These are phyloP conservation scores for Desoria tigrina DNA, from an alignment of 2,888 invertebrate species.

Conservation along the genomic window DNA sequence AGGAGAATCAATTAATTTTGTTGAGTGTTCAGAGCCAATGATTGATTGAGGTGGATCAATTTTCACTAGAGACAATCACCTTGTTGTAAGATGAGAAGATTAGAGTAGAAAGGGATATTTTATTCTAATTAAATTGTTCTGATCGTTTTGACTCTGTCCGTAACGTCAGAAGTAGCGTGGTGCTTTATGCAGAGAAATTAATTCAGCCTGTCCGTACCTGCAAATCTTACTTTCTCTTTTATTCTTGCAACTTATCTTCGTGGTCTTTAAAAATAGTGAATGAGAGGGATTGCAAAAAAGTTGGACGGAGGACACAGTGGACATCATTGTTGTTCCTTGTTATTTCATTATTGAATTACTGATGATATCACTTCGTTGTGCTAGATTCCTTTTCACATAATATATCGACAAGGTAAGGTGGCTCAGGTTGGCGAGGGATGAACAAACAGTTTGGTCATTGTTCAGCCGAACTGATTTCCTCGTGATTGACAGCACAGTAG, in stretches of 20 bases:
- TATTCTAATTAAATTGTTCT: too few relatives aligned
- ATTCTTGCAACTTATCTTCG: neutral
- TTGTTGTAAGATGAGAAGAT: too few relatives aligned
- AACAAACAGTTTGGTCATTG: conserved; percentile 16
- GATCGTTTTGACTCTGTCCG: too few relatives aligned
- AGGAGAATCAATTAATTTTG: neutral
- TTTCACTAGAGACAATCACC: conserved; percentile 1
- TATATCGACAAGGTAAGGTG: conserved; percentile 14
- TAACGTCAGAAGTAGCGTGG: too few relatives aligned
- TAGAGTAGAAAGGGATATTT: too few relatives aligned
- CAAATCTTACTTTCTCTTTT: conserved; percentile 10
- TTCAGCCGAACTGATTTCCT: conserved; percentile 15
- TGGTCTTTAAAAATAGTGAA: neutral
- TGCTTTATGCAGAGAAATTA: too few relatives aligned
- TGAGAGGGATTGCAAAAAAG: conserved; percentile 1
- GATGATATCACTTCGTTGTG: conserved; percentile 21
- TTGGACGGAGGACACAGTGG: conserved; percentile 11
- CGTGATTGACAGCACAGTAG: conserved; percentile 31
- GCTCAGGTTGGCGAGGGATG: neutral
- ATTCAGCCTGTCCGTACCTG: too few relatives aligned
- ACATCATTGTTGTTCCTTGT: conserved; percentile 16
- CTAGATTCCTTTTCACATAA: conserved; percentile 5
- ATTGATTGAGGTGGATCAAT: conserved; percentile 8
- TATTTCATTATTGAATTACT: conserved; percentile 11
- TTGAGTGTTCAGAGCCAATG: neutral